Evolutionary conservation across 2,888 invertebrate species (phyloP).

Genomic region (Crossocerus cetratus): DNA sequence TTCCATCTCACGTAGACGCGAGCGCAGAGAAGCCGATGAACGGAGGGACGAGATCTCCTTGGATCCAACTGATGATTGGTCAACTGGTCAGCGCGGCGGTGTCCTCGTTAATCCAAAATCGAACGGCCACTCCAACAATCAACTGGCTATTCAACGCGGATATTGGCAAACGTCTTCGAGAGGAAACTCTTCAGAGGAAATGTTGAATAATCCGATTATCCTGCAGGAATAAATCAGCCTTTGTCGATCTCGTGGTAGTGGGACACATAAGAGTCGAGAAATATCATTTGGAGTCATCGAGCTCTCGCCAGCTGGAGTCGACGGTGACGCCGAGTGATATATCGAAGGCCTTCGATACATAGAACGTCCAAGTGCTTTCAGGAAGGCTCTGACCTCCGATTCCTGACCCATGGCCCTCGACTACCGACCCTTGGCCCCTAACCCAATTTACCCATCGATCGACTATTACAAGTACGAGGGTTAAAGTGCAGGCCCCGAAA

Average conservation of each 20-base stretch:
- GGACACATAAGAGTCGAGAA: too few relatives aligned
- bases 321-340: slow-evolving; percentile 31
- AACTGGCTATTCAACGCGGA: slow-evolving; percentile 27
- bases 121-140: slow-evolving; percentile 41
- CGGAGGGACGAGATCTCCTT: background rate
- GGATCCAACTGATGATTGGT: slow-evolving; percentile 31
- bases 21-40: background rate
- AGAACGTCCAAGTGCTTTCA: slow-evolving; percentile 63
- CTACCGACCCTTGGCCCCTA: slow-evolving; percentile 44
- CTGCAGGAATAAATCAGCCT: too few relatives aligned
- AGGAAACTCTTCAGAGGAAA: too few relatives aligned
- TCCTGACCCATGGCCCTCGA: too few relatives aligned
- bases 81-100: slow-evolving; percentile 24
- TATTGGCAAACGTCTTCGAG: too few relatives aligned
- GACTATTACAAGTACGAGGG: slow-evolving; percentile 65
- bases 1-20: background rate
- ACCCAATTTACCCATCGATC: slow-evolving; percentile 68
- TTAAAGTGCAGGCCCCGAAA: slow-evolving; percentile 43
- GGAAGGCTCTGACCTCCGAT: slow-evolving; percentile 30
- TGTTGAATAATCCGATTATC: too few relatives aligned
- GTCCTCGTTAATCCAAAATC: slow-evolving; percentile 40
- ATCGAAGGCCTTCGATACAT: too few relatives aligned
- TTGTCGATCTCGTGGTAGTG: too few relatives aligned
- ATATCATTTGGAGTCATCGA: slow-evolving; percentile 24
- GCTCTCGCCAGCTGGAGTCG: slow-evolving; percentile 68